Percentiles rank a stretch among this genome's conserved stretches.
phyloP scores from a whole-genome alignment of 2,888 invertebrate species.

The Chironomus riparius region DNA sequence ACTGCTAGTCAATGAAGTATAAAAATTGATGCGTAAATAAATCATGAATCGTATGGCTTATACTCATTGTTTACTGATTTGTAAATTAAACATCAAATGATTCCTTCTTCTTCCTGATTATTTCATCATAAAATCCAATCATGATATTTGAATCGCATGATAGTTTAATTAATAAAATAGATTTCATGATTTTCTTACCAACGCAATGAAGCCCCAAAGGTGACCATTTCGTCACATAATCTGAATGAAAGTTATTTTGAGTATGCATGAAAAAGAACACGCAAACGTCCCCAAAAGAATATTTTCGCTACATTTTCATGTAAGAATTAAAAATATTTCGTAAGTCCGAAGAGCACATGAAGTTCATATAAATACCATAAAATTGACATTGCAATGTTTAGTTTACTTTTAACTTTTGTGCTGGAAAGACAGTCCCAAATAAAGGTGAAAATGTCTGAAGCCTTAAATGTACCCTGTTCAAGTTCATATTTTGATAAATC shows the following conservation, averaged over 20 bases:
- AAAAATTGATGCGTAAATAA: too few relatives aligned
- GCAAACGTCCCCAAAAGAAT: neutral
- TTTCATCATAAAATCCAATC: too few relatives aligned
- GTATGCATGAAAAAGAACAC: neutral
- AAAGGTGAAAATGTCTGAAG: neutral
- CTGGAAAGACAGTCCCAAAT: neutral
- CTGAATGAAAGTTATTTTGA: neutral
- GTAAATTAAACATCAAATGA: too few relatives aligned
- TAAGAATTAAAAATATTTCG: constrained; percentile 8
- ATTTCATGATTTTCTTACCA: neutral
- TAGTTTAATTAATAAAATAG: neutral
- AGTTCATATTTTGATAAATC: constrained; percentile 11
- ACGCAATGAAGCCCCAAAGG: neutral
- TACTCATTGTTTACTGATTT: too few relatives aligned
- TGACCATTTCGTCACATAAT: neutral
- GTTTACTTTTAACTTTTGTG: neutral
- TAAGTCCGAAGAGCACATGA: neutral
- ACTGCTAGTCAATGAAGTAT: too few relatives aligned
- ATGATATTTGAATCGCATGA: neutral
- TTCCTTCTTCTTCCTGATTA: too few relatives aligned
- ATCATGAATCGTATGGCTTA: too few relatives aligned
- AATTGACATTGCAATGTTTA: neutral
- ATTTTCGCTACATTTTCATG: neutral
- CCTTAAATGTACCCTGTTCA: neutral
- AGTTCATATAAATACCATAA: neutral